Base-by-base conservation (phyloP, 1,140 invertebrate species). In the Philotrypesis tridentata region DNA sequence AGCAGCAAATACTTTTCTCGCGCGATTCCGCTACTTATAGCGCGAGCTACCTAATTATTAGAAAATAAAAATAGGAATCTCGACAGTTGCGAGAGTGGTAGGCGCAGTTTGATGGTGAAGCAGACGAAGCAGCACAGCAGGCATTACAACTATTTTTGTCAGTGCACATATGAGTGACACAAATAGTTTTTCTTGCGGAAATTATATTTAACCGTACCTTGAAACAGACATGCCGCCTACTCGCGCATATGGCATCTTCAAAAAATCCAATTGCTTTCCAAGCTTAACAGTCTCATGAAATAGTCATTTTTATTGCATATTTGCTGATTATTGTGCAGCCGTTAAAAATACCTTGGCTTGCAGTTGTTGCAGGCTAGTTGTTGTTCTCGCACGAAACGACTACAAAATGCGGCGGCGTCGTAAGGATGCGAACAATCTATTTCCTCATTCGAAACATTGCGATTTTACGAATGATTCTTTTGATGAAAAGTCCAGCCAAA, bases 121-220 rank as follows among this genome's bases (percentile, higher is more conserved):
- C 33, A 37, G 33, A n/a, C n/a, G n/a, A n/a, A n/a, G n/a, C n/a
- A n/a, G n/a, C n/a, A n/a, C 33, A 55, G 21, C 48, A 48, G 31
- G 55, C 27, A 73, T 74, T 37, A 29, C 17, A 33, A 73, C 79
- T 80, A 80, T 74, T 80, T 80, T 43, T 67, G 60, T 25, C 71
- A 23, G n/a, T 67, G 63, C 33, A 80, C 31, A 80, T 80, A 75
- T 75, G 79, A 75, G 37, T 80, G 71, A 75, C 79, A 80, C 71
- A 80, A 80, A 80, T 80, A 80, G 71, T 80, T 80, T 80, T 80
- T 80, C 60, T 80, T 80, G 61, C 25, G 79, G 29, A 75, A 70
- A 80, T 80, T 80, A 80, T 80, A 75, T 80, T 80, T 80, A 75
- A 80, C 74, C 60, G 61, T 12, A 70, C 79, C 79, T 80, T 80